Percentiles rank a stretch among this genome's conserved stretches.
These are phyloP conservation scores for Octomys mimax DNA, from an alignment of 2,797 vertebrate genomes.

Conservation along the genomic window DNA sequence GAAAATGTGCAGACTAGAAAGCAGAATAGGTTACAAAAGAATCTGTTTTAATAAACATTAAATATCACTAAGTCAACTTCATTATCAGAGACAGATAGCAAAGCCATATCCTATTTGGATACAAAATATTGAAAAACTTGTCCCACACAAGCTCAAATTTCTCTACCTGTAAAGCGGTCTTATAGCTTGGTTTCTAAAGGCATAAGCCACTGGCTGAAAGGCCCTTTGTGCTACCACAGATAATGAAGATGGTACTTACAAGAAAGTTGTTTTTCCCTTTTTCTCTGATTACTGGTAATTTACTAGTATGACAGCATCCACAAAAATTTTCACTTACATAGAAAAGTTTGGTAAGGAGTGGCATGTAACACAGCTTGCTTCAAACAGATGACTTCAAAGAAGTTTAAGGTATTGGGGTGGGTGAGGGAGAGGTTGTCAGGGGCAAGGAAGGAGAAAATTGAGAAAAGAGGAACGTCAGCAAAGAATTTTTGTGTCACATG, in stretches of 20 bases:
- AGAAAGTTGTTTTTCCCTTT: slow-evolving; percentile 19
- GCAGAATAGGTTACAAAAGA: slow-evolving; percentile 11
- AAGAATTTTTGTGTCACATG: background rate
- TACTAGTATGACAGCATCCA: background rate
- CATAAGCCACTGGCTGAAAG: slow-evolving; percentile 45
- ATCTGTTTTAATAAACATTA: slow-evolving; percentile 47
- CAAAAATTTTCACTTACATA: background rate
- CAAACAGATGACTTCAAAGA: background rate
- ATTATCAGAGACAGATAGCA: background rate
- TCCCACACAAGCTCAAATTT: background rate
- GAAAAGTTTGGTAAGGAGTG: background rate
- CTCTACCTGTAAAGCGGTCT: slow-evolving; percentile 26
- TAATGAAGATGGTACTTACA: slow-evolving; percentile 19
- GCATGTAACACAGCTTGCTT: slow-evolving; percentile 19
- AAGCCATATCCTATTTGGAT: background rate
- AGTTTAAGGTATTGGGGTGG: background rate
- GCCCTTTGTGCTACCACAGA: slow-evolving; percentile 27
- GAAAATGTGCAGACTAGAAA: slow-evolving; percentile 46
- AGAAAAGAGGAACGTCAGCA: slow-evolving; percentile 13
- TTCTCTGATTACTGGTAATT: slow-evolving; percentile 2
- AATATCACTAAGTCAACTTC: slow-evolving; percentile 25
- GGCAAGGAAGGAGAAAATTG: slow-evolving; percentile 23
- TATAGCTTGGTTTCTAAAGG: slow-evolving; percentile 42
- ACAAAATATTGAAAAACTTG: slow-evolving; percentile 45
- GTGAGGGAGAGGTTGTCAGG: background rate